Percentiles rank a stretch among this genome's conserved stretches.
Conservation (phyloP, 1,140 invertebrate species). For the Neodiprion virginianus region DNA sequence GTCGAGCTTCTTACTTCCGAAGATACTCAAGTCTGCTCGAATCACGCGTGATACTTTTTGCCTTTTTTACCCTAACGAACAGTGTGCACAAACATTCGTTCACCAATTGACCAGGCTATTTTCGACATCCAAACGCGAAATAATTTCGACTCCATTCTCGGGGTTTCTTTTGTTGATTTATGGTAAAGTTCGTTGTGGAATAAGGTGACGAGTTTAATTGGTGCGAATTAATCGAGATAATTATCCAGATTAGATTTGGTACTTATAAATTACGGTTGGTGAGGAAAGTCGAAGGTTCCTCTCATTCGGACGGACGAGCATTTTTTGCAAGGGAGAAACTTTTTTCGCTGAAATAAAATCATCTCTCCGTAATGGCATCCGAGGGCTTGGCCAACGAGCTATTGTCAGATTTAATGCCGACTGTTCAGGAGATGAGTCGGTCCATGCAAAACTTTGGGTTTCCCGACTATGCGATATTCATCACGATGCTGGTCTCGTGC, state of each 20-base stretch:
- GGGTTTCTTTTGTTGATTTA: no score
- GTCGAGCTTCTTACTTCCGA: no score
- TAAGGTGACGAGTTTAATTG: not conserved
- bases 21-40: no score
- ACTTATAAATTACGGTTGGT: no score
- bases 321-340: not conserved
- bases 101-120: no score
- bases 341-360: not conserved
- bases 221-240: not conserved
- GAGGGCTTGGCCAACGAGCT: constrained; percentile 25
- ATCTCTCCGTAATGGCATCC: constrained; percentile 26
- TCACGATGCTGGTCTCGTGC: constrained; percentile 74
- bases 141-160: no score
- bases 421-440: constrained; percentile 66
- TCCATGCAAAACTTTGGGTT: constrained; percentile 71
- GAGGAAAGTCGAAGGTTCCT: constrained; percentile 19
- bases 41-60: no score
- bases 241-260: not conserved
- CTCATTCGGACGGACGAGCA: constrained; percentile 11
- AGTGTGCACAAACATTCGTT: no score
- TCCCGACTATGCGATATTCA: constrained; percentile 76
- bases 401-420: constrained; percentile 34
- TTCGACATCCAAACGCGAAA: no score
- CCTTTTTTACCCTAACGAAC: no score
- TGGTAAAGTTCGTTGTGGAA: no score